Percentiles rank a stretch among this genome's conserved stretches.
These are phyloP conservation scores for Muschampia plurimacula DNA, from an alignment of 2,888 invertebrate species.

Conservation along the genomic window DNA sequence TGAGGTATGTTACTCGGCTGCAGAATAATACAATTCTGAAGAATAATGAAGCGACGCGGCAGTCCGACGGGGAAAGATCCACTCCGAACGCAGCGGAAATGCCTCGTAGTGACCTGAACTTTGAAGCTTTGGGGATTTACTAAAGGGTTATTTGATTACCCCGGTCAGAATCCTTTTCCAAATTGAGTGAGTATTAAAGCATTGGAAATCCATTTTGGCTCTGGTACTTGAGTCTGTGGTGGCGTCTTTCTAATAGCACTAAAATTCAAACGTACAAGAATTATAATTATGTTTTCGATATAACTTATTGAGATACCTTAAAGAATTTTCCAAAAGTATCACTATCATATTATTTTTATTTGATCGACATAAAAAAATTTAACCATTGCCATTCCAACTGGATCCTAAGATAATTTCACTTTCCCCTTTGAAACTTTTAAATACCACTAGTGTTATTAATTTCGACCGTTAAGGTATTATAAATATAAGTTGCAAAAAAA, in stretches of 20 bases:
- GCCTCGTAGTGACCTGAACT: slow-evolving; percentile 2
- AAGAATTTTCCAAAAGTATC: too few relatives aligned
- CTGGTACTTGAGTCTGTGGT: not conserved
- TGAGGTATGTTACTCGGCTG: not conserved
- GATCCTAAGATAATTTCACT: too few relatives aligned
- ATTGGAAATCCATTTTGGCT: slow-evolving; percentile 23
- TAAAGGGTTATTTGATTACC: slow-evolving; percentile 25
- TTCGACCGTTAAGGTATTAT: not conserved
- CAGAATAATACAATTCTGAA: slow-evolving; percentile 35
- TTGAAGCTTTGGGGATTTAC: slow-evolving; percentile 21
- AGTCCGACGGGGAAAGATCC: slow-evolving; percentile 12
- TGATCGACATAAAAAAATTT: too few relatives aligned
- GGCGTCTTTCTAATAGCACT: not conserved
- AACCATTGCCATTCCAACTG: too few relatives aligned
- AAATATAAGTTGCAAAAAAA: not conserved
- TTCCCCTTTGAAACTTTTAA: too few relatives aligned
- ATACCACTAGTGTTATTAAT: too few relatives aligned
- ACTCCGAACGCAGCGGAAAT: slow-evolving; percentile 26
- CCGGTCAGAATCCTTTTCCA: not conserved
- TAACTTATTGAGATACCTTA: too few relatives aligned
- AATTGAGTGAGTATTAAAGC: not conserved
- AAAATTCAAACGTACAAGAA: too few relatives aligned
- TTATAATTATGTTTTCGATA: too few relatives aligned
- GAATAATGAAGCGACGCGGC: slow-evolving; percentile 30
- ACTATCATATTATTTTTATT: too few relatives aligned